phyloP scores from a whole-genome alignment of 53 echinoderm and acorn worm species.

The Astropecten irregularis region DNA sequence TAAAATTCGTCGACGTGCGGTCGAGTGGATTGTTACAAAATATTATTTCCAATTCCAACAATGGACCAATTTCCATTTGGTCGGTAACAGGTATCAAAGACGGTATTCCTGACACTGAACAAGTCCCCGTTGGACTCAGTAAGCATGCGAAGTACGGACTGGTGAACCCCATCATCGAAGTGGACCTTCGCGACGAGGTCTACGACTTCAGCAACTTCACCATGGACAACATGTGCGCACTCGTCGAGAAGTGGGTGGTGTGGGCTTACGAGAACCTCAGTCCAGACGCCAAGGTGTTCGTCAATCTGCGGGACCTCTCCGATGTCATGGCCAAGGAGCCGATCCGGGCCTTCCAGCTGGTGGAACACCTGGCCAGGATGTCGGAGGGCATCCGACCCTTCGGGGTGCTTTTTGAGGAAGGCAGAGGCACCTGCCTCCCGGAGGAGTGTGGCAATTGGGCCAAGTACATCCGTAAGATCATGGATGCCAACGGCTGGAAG shows the following conservation, averaged over 20 bases:
- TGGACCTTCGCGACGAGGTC: constrained; percentile 53
- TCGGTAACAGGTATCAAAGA: constrained; percentile 25
- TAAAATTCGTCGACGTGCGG: no score
- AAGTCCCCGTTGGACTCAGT: constrained; percentile 40
- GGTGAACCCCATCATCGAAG: constrained; percentile 55
- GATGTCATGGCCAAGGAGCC: constrained; percentile 44
- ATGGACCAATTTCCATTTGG: no score
- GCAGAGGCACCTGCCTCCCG: constrained; percentile 37
- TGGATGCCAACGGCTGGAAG: no score
- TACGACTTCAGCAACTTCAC: constrained; percentile 61
- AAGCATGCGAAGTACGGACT: constrained; percentile 45
- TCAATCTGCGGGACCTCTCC: constrained; percentile 61
- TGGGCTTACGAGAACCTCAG: constrained; percentile 57
- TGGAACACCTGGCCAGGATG: constrained; percentile 39
- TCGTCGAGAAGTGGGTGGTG: constrained; percentile 51
- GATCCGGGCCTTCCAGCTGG: constrained; percentile 48
- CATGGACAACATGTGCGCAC: constrained; percentile 41
- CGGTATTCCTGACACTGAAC: constrained; percentile 37
- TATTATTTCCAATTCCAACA: no score
- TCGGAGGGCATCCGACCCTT: constrained; percentile 47
- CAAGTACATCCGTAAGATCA: constrained; percentile 66
- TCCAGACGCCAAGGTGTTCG: constrained; percentile 52
- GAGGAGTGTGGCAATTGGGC: constrained; percentile 63
- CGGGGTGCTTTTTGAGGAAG: constrained; percentile 62
- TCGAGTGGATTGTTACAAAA: no score